Conservation (phyloP, 2,797 vertebrate species). For the Eulemur mongoz region DNA sequence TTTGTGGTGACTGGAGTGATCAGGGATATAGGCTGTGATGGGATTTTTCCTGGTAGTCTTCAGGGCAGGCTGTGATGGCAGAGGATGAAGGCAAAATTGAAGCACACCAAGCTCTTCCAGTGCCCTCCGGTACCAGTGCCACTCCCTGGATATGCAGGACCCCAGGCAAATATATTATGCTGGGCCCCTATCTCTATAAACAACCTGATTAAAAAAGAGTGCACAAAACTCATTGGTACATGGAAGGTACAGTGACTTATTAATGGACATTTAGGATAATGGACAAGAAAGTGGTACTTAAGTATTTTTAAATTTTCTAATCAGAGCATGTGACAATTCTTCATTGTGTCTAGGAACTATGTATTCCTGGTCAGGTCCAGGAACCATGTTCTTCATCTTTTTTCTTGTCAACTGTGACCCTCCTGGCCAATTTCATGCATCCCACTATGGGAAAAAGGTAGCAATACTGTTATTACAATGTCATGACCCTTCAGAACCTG, state of each 20-base stretch:
- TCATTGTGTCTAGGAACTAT: not conserved
- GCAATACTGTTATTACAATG: too few relatives aligned
- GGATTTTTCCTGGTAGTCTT: not conserved
- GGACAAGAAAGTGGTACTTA: not conserved
- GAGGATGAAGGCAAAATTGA: not conserved
- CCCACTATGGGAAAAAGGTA: too few relatives aligned
- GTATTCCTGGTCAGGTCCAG: not conserved
- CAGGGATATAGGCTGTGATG: not conserved
- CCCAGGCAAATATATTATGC: not conserved
- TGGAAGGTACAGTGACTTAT: not conserved
- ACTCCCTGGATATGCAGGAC: not conserved
- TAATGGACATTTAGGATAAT: not conserved
- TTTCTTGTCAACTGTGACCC: not conserved
- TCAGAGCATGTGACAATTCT: not conserved
- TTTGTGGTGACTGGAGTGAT: not conserved
- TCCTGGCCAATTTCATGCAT: too few relatives aligned
- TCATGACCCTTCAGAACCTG: not conserved
- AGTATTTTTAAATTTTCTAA: not conserved
- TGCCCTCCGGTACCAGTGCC: not conserved
- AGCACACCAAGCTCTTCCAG: not conserved
- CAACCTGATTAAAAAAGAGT: not conserved
- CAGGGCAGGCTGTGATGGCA: not conserved
- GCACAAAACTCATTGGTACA: not conserved
- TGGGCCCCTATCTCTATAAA: not conserved
- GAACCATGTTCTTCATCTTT: not conserved